Percentiles rank a stretch among this genome's conserved stretches.
These are phyloP conservation scores for Monopis laevigella DNA, from an alignment of 2,888 invertebrate species.

Conservation along the genomic window DNA sequence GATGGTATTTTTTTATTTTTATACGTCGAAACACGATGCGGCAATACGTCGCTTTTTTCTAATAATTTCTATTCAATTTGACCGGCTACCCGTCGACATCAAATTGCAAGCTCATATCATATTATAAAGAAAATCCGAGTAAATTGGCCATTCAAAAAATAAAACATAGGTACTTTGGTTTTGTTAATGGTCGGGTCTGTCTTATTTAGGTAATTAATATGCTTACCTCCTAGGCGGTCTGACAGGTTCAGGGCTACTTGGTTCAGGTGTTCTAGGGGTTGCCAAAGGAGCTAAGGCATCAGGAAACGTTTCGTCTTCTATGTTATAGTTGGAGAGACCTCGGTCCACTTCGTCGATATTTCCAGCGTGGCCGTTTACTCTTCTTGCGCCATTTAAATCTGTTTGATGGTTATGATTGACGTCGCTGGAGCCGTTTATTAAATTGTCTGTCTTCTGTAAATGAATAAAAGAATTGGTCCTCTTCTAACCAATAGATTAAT, in stretches of 20 bases:
- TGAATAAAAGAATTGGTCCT: background rate
- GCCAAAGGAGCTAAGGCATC: slow-evolving; percentile 44
- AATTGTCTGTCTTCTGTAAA: slow-evolving; percentile 41
- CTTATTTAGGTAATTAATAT: background rate
- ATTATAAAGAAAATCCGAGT: no score
- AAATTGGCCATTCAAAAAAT: background rate
- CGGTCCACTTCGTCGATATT: slow-evolving; percentile 34
- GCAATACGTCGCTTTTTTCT: no score
- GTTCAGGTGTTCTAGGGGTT: slow-evolving; percentile 31
- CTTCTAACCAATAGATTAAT: background rate
- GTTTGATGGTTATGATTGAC: slow-evolving; percentile 54
- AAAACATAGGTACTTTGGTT: background rate
- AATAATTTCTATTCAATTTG: no score
- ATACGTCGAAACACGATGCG: no score
- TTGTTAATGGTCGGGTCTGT: background rate
- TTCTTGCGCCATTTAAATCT: slow-evolving; percentile 32
- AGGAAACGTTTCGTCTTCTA: slow-evolving; percentile 57
- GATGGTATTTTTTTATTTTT: no score
- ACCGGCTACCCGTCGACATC: no score
- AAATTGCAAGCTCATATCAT: no score
- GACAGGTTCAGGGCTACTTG: background rate
- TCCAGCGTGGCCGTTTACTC: background rate
- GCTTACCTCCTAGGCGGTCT: slow-evolving; percentile 15
- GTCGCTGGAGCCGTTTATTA: slow-evolving; percentile 51
- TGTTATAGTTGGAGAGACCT: slow-evolving; percentile 34